Percentiles rank a stretch among this genome's conserved stretches.
Conservation (phyloP, 92 coral and sea anemone species). For the Pocillopora meandrina region DNA sequence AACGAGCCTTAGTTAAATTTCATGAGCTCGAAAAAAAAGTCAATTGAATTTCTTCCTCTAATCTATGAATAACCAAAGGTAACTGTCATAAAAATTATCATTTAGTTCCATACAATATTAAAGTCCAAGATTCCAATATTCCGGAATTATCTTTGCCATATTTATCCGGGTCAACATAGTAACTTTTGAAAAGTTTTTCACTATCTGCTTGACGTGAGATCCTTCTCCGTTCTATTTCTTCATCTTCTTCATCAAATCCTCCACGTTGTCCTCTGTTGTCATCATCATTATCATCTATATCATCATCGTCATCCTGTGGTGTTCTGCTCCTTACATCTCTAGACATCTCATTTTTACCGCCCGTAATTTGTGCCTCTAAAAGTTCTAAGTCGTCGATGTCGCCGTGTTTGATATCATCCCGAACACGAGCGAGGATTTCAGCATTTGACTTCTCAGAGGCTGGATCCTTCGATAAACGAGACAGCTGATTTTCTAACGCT, state of each 20-base stretch:
- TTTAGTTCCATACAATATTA: slow-evolving; percentile 80
- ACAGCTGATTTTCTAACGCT: slow-evolving; percentile 46
- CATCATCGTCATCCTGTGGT: slow-evolving; percentile 11
- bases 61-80: no score
- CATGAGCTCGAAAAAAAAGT: not conserved
- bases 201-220: not conserved
- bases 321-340: slow-evolving; percentile 19
- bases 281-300: not conserved
- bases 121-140: slow-evolving; percentile 82
- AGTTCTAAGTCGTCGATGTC: slow-evolving; percentile 67
- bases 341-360: slow-evolving; percentile 32
- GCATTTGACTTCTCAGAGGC: slow-evolving; percentile 18
- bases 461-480: slow-evolving; percentile 39
- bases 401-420: slow-evolving; percentile 64
- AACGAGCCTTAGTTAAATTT: slow-evolving; percentile 18
- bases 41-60: no score
- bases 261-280: not conserved
- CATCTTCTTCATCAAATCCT: slow-evolving; percentile 3
- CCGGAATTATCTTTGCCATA: slow-evolving; percentile 81
- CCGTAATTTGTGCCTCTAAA: slow-evolving; percentile 54
- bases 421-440: slow-evolving; percentile 63
- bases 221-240: slow-evolving; percentile 37
- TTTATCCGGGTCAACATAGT: slow-evolving; percentile 37
- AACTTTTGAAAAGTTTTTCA: not conserved
- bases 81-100: not conserved